Percentiles rank a stretch among this genome's conserved stretches.
Evolutionary conservation across 2,888 invertebrate genomes (phyloP).

Genomic region (Gordius sp.): DNA sequence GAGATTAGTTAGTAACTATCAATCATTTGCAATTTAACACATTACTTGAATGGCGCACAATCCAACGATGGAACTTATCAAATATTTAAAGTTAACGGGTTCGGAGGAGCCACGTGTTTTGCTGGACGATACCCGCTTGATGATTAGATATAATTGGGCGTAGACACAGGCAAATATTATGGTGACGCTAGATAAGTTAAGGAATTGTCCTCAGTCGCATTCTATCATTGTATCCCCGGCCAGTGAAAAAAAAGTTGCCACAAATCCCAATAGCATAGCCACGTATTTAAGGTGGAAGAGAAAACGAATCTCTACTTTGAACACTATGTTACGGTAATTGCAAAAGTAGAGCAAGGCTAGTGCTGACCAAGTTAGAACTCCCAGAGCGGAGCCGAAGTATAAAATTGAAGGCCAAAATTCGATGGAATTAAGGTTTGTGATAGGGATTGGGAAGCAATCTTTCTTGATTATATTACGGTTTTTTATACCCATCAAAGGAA

Average conservation of each 20-base stretch:
- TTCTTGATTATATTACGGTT: background rate
- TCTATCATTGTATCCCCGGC: background rate
- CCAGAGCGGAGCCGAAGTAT: background rate
- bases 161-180: background rate
- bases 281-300: background rate
- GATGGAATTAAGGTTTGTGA: background rate
- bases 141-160: background rate
- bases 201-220: background rate
- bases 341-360: background rate
- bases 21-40: background rate
- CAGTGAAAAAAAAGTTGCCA: background rate
- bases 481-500: too few species aligned
- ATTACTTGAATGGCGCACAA: background rate
- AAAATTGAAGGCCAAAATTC: background rate
- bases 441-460: background rate
- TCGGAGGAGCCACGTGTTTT: too few species aligned
- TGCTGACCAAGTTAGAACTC: background rate
- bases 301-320: background rate
- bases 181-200: background rate
- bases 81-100: background rate
- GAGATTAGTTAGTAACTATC: too few species aligned
- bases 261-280: background rate
- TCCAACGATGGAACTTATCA: background rate
- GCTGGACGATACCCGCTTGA: too few species aligned
- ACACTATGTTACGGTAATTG: background rate